A percentile compares a stretch with the other conserved stretches of the same genome.
These are phyloP conservation scores for Diaphora mendica DNA, from an alignment of 2,888 invertebrate species.

Conservation along the genomic window DNA sequence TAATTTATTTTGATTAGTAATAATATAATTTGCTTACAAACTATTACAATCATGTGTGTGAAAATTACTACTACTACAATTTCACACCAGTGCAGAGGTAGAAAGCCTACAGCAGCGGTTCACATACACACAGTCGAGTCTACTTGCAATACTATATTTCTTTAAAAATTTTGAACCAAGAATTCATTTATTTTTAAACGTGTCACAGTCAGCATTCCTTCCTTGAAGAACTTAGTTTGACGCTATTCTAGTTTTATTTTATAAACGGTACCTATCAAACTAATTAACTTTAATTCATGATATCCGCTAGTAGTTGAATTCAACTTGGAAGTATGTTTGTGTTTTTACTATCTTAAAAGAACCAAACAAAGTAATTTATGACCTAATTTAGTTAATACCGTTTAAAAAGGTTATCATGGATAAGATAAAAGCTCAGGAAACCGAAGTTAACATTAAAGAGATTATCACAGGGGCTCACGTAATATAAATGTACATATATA, in stretches of 20 bases:
- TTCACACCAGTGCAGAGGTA: no score
- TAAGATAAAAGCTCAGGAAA: conserved; percentile 34
- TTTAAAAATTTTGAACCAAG: neutral
- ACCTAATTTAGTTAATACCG: neutral
- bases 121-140: no score
- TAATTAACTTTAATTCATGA: neutral
- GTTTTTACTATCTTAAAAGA: conserved; percentile 1
- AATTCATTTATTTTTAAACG: neutral
- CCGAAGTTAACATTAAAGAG: conserved; percentile 29
- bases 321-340: neutral
- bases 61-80: no score
- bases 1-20: no score
- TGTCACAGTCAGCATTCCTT: neutral
- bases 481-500: conserved; percentile 16
- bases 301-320: neutral
- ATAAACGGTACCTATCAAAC: neutral
- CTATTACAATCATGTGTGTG: no score
- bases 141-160: neutral
- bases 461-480: conserved; percentile 18
- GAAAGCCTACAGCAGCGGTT: no score
- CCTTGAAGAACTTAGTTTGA: neutral
- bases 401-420: conserved; percentile 26
- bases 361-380: conserved; percentile 1
- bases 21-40: no score
- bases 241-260: neutral